A percentile compares a stretch with the other conserved stretches of the same genome.
Conservation (phyloP, 2,113 vertebrate genomes). For the Periophthalmus modestus region DNA sequence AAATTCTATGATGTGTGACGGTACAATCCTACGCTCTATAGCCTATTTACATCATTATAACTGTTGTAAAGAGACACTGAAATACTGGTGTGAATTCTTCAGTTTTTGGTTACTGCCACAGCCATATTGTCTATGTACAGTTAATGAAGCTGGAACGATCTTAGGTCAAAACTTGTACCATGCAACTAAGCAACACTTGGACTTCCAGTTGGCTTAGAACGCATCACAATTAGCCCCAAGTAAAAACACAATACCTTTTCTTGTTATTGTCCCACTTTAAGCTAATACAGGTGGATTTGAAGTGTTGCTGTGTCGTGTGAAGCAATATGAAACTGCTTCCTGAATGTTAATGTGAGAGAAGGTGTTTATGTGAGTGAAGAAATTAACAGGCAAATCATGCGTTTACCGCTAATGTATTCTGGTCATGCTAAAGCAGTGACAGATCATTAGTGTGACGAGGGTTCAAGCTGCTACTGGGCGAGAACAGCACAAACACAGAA, state of each 20-base stretch:
- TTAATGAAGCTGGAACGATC: too few species aligned
- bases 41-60: too few species aligned
- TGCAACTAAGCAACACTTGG: too few species aligned
- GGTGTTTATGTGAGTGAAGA: background rate
- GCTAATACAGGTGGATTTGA: background rate
- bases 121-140: too few species aligned
- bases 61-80: too few species aligned
- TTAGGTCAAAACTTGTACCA: too few species aligned
- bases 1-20: too few species aligned
- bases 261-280: background rate
- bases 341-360: background rate
- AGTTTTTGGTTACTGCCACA: too few species aligned
- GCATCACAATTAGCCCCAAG: background rate
- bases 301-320: background rate
- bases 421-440: background rate
- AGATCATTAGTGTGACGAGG: background rate
- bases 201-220: too few species aligned
- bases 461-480: background rate
- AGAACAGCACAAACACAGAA: background rate
- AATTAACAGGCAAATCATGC: constrained; percentile 1
- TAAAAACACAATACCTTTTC: background rate
- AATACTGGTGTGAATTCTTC: too few species aligned
- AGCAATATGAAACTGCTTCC: background rate
- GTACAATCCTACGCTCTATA: too few species aligned
- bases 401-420: background rate